Evolutionary conservation across 30 jellyfish, hydroid and myxozoan species (phyloP), one percentile per base, ranked within the genome.

Genomic region (Sanderia malayensis): DNA sequence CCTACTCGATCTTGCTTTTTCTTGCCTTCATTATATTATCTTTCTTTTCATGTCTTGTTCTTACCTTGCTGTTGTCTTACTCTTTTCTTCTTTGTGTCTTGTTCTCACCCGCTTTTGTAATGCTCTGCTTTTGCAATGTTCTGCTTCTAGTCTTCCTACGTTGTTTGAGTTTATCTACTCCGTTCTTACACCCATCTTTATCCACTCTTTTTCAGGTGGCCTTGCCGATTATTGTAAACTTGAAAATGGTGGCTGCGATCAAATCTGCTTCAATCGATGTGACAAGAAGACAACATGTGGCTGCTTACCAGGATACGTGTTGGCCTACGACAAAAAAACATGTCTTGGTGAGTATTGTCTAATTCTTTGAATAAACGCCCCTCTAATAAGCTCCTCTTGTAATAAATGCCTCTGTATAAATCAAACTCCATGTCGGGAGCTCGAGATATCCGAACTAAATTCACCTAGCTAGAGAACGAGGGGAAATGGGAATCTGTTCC

Each of bases 231-330:
- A 44, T 82, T 93, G 99, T 61, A 80, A 37, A 22, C 85, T 85
- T 44, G 99, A 84, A 44, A 93, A 93, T 66, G 99, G 99, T 61
- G 99, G 99, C 41, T 93, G 99, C 55, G 96, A 85, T 30, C 99
- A 93, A 31, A 74, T 93, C 2, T 93, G 99, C 73, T 61, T 23
- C 83, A 93, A 93, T 59, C 70, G 80, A 63, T 93, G 99, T 61
- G 96, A 87, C 64, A 73, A 87, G 66, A 67, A 62, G 57, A 80
- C 95, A 28, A 24, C 95, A 2, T 93, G 99, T 44, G 89, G 95
- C 30, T 93, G 99, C 62, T 25, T 70, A 27, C 94, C 95, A 17
- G 99, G 99, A 11, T 93, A 70, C 67, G 26, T 20, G 2, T 58
- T 93, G 44, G 99, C 99, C 4, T 93, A 93, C 63, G 99, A 93